Base-by-base conservation (phyloP, 2,888 invertebrate genomes). In the Eupeodes latifasciatus region DNA sequence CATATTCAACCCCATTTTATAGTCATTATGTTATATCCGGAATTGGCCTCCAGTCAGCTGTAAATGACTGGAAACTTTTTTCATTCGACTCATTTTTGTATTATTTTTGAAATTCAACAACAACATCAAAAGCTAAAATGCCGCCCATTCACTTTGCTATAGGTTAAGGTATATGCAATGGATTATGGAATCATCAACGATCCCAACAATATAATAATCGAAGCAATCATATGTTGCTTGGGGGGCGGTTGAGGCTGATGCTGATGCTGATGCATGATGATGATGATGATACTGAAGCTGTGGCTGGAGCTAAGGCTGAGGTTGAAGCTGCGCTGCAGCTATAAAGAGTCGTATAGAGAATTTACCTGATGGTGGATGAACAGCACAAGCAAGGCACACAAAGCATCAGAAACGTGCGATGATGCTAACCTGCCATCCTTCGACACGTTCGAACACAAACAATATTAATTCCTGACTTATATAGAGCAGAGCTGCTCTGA, bases 381-480 rank as follows among this genome's bases (percentile, higher is more conserved):
- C 27, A 27, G 27, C 27, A 27, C 27, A 27, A 2, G 27, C 27
- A 27, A 27, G 27, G 44, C 47, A 66, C 27, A 66, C 44, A 66
- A 36, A 67, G 36, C 27, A 69, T 36, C 69, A 12, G 12, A 69
- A 44, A 67, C 77, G 66, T 77, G 77, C 47, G 5, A 19, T 84
- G 80, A 69, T 51, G 61, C 77, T 88, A 77, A 81, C 88, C 84
- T 75, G 72, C 62, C 81, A 84, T 83, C 81, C 62, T 55, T 88
- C 84, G 78, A 81, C 88, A 88, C 84, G 81, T 81, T 84, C 74
- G 74, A 81, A 74, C 67, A 78, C 84, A 88, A 88, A 88, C 87
- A 88, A 88, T 71, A 84, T 84, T 81, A 81, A 88, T 88, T 74
- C 81, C 84, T 74, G 88, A 81, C 88, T 88, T 88, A 49, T 86